These are phyloP conservation scores for Pyrocoelia pectoralis DNA, from an alignment of 2,888 invertebrate species.

Conservation along the genomic window DNA sequence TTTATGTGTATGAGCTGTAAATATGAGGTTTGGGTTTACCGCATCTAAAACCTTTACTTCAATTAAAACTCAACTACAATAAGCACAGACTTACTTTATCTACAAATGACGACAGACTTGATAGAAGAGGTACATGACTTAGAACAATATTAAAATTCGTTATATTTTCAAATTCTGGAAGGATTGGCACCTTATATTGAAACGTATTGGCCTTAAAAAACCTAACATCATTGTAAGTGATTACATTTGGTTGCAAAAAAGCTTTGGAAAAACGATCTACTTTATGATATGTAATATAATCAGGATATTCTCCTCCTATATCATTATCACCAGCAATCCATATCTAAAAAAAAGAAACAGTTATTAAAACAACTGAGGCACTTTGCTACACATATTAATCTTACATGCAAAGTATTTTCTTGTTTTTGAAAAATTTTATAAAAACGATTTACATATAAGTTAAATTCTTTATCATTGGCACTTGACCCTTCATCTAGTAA, in stretches of 20 bases:
- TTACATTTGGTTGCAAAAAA: constrained; percentile 74
- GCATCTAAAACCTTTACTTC: constrained; percentile 66
- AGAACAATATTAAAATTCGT: constrained; percentile 70
- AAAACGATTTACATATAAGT: constrained; percentile 78
- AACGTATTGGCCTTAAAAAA: constrained; percentile 81
- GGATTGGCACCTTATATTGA: constrained; percentile 68
- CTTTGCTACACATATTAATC: constrained; percentile 12
- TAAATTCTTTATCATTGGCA: constrained; percentile 73
- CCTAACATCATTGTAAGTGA: constrained; percentile 68
- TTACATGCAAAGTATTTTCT: constrained; percentile 38
- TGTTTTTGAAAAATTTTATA: constrained; percentile 66
- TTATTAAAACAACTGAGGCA: constrained; percentile 7
- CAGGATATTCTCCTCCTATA: constrained; percentile 89
- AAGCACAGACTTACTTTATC: constrained; percentile 57
- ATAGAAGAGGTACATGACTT: constrained; percentile 77
- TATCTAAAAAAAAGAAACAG: constrained; percentile 67
- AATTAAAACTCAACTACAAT: constrained; percentile 8
- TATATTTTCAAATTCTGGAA: constrained; percentile 55
- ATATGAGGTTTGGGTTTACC: constrained; percentile 73
- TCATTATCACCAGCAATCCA: constrained; percentile 97
- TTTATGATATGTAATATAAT: constrained; percentile 74
- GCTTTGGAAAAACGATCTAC: constrained; percentile 75
- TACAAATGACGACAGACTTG: constrained; percentile 63
- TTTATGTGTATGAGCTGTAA: constrained; percentile 75
- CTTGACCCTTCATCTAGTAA: constrained; percentile 93